Conservation (phyloP, 2,797 vertebrate species). For the Phoebastria nigripes region DNA sequence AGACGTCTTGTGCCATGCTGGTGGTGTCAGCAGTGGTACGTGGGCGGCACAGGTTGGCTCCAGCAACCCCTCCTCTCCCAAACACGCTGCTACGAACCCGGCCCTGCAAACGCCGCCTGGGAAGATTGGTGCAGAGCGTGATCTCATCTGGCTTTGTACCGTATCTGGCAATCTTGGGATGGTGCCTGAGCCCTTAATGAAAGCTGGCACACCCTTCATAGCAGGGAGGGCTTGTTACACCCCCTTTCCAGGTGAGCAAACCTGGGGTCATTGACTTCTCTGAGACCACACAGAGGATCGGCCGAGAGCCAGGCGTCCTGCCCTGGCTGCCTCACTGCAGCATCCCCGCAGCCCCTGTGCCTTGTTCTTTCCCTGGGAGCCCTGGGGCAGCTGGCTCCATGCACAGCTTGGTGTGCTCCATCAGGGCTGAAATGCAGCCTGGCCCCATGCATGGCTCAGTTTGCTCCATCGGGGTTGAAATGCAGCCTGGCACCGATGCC, state of each 20-base stretch:
- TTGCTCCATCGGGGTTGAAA: background rate
- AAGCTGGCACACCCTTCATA: conserved; percentile 2
- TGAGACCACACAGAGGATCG: background rate
- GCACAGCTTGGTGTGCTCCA: accelerated
- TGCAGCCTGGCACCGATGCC: background rate
- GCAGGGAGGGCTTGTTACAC: background rate
- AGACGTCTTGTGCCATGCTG: accelerated
- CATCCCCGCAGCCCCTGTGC: background rate
- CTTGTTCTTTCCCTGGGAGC: accelerated
- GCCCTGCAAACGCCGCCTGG: background rate
- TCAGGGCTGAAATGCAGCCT: accelerated
- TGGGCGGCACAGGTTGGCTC: background rate
- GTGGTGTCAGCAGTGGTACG: background rate
- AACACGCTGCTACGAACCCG: background rate
- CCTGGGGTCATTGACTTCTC: background rate
- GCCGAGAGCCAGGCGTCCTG: background rate
- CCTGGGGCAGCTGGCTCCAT: background rate
- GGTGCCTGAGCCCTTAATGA: background rate
- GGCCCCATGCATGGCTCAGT: accelerated
- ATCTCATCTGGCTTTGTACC: background rate
- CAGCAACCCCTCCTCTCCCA: background rate
- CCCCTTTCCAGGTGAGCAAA: background rate
- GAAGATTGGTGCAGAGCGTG: background rate
- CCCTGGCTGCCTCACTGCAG: background rate
- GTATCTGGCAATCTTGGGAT: background rate